A percentile compares a stretch with the other conserved stretches of the same genome.
These are phyloP conservation scores for Catocala nupta DNA, from an alignment of 2,888 invertebrate genomes.

Conservation along the genomic window DNA sequence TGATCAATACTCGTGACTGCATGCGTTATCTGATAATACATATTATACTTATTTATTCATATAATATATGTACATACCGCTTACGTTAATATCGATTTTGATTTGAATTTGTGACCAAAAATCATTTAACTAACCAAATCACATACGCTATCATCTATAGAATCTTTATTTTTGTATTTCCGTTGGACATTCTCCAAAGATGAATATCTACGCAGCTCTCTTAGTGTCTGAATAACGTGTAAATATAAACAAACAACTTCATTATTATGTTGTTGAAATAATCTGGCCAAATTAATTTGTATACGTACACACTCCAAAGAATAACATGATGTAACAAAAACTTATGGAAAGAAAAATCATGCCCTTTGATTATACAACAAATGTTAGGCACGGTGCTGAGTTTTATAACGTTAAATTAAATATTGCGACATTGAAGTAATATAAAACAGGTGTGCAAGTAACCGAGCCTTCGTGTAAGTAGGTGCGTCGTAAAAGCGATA, in stretches of 20 bases:
- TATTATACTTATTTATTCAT: conserved; percentile 9
- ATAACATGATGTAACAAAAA: not conserved
- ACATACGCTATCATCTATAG: conserved; percentile 23
- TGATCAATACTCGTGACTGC: conserved; percentile 21
- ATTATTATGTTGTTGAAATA: conserved; percentile 25
- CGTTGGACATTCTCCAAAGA: conserved; percentile 64
- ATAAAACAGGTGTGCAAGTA: conserved; percentile 22
- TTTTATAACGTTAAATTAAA: not conserved
- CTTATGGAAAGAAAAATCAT: not conserved
- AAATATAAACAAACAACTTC: conserved; percentile 35
- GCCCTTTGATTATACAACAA: conserved; percentile 24
- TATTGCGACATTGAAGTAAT: conserved; percentile 19
- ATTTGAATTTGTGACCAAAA: not conserved
- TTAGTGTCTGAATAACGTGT: conserved; percentile 23
- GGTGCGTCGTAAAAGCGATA: conserved; percentile 20
- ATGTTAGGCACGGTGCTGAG: not conserved
- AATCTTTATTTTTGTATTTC: conserved; percentile 60
- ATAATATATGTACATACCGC: too few relatives aligned
- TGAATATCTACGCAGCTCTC: conserved; percentile 45
- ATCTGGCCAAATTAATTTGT: not conserved
- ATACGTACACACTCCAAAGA: not conserved
- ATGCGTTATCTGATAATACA: conserved; percentile 16
- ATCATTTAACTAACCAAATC: not conserved
- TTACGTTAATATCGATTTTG: not conserved
- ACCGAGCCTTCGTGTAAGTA: conserved; percentile 9